Evolutionary conservation across 2,113 vertebrate species (phyloP).

Genomic region (Anarrhichthys ocellatus): DNA sequence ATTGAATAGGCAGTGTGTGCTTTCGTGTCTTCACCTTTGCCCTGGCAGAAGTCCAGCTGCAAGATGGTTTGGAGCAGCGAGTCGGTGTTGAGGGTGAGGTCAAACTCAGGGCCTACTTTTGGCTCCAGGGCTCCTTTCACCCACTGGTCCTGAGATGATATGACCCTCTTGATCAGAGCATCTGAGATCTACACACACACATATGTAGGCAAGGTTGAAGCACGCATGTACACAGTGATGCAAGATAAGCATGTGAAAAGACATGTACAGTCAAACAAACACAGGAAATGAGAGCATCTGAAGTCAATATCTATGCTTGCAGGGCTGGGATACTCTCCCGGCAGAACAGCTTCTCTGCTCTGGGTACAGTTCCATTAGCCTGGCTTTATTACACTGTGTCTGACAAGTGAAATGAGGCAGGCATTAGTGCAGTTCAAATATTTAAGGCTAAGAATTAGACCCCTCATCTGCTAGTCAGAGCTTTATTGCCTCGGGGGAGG

Average conservation of each 20-base stretch:
- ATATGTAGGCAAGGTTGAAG: not conserved
- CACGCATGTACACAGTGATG: not conserved
- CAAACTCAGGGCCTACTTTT: constrained; percentile 95
- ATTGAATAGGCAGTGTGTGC: not conserved
- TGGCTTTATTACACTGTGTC: constrained; percentile 29
- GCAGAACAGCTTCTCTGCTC: not conserved
- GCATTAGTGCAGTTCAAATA: constrained; percentile 60
- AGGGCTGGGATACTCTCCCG: not conserved
- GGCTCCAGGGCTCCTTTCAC: constrained; percentile 97
- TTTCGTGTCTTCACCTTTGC: constrained; percentile 90
- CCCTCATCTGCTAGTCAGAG: constrained; percentile 9
- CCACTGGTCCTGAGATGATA: constrained; percentile 97
- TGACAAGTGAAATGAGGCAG: constrained; percentile 36
- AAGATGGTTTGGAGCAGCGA: constrained; percentile 94
- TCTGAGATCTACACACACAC: constrained; percentile 89
- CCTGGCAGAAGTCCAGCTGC: constrained; percentile 96
- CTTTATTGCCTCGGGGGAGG: constrained; percentile 7
- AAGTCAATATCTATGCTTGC: not conserved
- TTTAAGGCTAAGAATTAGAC: constrained; percentile 51
- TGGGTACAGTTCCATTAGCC: not conserved
- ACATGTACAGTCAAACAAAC: not conserved
- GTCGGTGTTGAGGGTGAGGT: constrained; percentile 93
- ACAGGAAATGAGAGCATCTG: constrained; percentile 7
- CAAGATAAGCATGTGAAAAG: not conserved
- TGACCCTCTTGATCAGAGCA: constrained; percentile 95